A percentile compares a stretch with the other conserved stretches of the same genome.
Evolutionary conservation across 1,140 invertebrate genomes (phyloP).

Genomic region (Bicyclus anynana): DNA sequence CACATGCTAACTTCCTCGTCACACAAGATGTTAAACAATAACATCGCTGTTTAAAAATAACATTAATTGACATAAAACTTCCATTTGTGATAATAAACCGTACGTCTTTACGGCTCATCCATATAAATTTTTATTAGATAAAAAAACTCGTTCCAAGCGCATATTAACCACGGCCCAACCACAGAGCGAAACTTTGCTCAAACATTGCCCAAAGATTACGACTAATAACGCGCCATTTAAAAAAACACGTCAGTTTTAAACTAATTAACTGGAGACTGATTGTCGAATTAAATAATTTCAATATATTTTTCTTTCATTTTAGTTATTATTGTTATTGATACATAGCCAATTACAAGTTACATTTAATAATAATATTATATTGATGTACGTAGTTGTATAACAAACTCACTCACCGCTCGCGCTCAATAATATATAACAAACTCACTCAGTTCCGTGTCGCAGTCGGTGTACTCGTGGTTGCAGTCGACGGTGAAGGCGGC

Average conservation of each 20-base stretch:
- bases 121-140: neutral
- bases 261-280: too few relatives aligned
- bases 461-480: conserved; percentile 69
- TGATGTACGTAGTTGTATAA: too few relatives aligned
- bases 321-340: too few relatives aligned
- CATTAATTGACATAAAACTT: neutral
- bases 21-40: neutral
- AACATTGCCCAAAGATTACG: conserved; percentile 16
- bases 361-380: too few relatives aligned
- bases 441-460: conserved; percentile 65
- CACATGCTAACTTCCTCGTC: neutral
- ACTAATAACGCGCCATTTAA: conserved; percentile 1
- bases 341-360: too few relatives aligned
- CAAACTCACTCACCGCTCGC: too few relatives aligned
- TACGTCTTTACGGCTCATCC: neutral
- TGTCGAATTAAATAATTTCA: too few relatives aligned
- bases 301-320: too few relatives aligned
- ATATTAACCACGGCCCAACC: conserved; percentile 26
- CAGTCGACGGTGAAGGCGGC: conserved; percentile 62
- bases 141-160: conserved; percentile 17
- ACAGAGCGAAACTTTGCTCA: conserved; percentile 23
- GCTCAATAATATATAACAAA: neutral
- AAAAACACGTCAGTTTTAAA: conserved; percentile 3
- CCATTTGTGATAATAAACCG: neutral
- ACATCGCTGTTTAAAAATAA: neutral